Conservation (phyloP, 2,113 vertebrate species). For the Hydrochoerus hydrochaeris region DNA sequence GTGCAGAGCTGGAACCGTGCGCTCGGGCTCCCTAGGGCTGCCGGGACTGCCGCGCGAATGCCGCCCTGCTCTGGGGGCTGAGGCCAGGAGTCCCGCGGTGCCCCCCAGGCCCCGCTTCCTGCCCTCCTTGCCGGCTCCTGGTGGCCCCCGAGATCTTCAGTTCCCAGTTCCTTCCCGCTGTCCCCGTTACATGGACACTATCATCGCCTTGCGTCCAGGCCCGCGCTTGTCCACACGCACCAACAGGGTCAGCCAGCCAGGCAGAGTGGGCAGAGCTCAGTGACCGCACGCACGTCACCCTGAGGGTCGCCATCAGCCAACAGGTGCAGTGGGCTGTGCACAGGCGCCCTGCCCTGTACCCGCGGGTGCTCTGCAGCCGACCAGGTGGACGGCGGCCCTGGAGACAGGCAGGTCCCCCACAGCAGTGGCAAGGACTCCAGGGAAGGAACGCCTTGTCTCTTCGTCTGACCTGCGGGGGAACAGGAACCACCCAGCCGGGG, state of each 20-base stretch:
- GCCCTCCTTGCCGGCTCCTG: not conserved
- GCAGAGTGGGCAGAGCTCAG: not conserved
- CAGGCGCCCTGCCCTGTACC: accelerated
- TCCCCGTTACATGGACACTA: not conserved
- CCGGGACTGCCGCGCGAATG: not conserved
- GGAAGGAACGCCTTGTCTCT: accelerated
- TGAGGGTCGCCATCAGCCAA: not conserved
- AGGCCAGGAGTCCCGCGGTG: not conserved
- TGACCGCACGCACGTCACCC: not conserved
- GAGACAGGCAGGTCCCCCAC: not conserved
- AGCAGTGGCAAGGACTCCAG: not conserved
- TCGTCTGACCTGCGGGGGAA: not conserved
- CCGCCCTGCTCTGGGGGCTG: not conserved
- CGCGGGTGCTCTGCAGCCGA: not conserved
- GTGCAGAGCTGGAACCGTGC: too few species aligned
- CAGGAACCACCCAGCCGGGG: not conserved
- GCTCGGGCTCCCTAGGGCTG: accelerated
- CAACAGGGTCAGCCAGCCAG: not conserved
- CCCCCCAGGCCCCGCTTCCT: not conserved
- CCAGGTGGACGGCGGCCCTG: accelerated
- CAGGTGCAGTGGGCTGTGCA: too few species aligned
- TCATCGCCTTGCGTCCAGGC: not conserved
- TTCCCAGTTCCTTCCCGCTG: not conserved
- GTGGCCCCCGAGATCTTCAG: accelerated
- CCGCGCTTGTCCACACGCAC: not conserved